Percentiles rank a stretch among this genome's conserved stretches.
Evolutionary conservation across 2,888 invertebrate genomes (phyloP).

Genomic region (Clivina fossor): DNA sequence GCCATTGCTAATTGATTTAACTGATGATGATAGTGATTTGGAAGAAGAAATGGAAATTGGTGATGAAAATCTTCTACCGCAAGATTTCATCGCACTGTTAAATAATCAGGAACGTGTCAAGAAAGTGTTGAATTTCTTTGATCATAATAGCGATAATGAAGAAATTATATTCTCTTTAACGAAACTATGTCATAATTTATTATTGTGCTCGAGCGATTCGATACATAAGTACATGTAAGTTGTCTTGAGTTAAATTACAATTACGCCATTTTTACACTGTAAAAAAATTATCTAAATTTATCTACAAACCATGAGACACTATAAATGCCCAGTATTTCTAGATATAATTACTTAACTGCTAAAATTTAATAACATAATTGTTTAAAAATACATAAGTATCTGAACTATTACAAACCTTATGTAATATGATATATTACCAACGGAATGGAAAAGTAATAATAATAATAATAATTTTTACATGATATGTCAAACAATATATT

Average conservation of each 20-base stretch:
- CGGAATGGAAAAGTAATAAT: too few relatives aligned
- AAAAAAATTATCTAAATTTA: too few relatives aligned
- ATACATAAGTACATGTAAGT: constrained; percentile 81
- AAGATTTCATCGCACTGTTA: constrained; percentile 49
- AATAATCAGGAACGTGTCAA: constrained; percentile 51
- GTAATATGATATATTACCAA: too few relatives aligned
- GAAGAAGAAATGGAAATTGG: constrained; percentile 58
- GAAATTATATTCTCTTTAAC: constrained; percentile 48
- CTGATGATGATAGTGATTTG: constrained; percentile 61
- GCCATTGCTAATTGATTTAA: constrained; percentile 53
- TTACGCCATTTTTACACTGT: too few relatives aligned
- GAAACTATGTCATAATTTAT: constrained; percentile 77
- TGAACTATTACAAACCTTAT: too few relatives aligned
- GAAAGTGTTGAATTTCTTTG: constrained; percentile 56
- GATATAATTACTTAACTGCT: too few relatives aligned
- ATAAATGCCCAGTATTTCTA: too few relatives aligned
- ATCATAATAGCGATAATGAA: constrained; percentile 49
- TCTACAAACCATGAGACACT: too few relatives aligned
- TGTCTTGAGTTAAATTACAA: constrained; percentile 7
- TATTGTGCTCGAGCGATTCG: constrained; percentile 78
- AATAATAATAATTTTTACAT: too few relatives aligned
- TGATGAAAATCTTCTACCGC: constrained; percentile 47
- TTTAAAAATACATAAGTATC: too few relatives aligned
- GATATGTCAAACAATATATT: too few relatives aligned
- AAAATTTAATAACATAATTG: too few relatives aligned